Conservation (phyloP, 2,113 vertebrate species). For the Rhineura floridana region DNA sequence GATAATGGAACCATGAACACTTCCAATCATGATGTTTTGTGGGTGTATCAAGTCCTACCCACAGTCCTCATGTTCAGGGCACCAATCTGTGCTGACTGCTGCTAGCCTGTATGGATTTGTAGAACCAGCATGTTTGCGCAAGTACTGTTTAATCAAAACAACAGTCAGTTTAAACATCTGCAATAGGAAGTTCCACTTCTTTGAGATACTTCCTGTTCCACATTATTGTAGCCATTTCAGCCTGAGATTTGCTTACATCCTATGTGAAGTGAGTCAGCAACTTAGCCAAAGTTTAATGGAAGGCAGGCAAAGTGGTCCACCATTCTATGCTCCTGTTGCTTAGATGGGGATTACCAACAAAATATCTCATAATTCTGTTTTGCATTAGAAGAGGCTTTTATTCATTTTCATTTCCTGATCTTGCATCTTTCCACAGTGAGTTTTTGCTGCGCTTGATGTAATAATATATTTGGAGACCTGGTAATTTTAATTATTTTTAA, state of each 20-base stretch:
- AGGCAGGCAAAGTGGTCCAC: accelerated
- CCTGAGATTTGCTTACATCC: neutral
- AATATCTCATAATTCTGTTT: neutral
- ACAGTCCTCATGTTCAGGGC: neutral
- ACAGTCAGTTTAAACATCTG: neutral
- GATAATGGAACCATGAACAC: neutral
- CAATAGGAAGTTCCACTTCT: neutral
- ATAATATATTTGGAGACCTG: conserved; percentile 15
- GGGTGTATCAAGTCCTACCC: neutral
- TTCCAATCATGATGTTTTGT: neutral
- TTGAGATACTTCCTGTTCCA: neutral
- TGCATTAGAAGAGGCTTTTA: neutral
- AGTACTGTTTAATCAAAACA: neutral
- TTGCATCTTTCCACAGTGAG: neutral
- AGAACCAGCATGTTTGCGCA: neutral
- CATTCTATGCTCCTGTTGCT: neutral
- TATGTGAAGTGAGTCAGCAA: neutral
- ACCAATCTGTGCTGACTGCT: neutral
- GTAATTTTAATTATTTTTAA: neutral
- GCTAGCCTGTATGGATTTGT: neutral
- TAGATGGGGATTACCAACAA: neutral
- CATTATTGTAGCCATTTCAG: neutral
- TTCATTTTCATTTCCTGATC: conserved; percentile 11
- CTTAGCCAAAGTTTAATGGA: neutral
- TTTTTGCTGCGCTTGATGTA: neutral